These are phyloP conservation scores for Myocastor coypus DNA, from an alignment of 2,113 vertebrate genomes.

Conservation along the genomic window DNA sequence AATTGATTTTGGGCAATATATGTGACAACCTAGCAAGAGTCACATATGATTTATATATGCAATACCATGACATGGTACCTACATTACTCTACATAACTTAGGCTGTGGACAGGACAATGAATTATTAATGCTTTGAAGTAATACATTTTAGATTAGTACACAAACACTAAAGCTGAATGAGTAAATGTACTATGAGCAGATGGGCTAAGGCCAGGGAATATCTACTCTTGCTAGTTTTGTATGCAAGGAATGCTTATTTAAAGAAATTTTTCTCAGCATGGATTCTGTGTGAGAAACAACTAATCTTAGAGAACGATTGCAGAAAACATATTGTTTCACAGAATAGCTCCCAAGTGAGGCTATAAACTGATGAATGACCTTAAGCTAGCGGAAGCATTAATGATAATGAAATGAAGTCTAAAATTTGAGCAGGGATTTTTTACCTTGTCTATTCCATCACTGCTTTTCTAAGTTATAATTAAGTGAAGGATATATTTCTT, in stretches of 20 bases:
- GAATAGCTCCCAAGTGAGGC: not conserved
- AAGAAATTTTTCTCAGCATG: not conserved
- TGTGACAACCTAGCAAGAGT: not conserved
- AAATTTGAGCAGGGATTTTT: not conserved
- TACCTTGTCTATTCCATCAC: not conserved
- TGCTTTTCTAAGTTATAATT: constrained; percentile 22
- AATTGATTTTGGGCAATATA: not conserved
- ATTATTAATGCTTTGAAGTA: not conserved
- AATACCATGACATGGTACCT: not conserved
- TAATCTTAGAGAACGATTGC: not conserved
- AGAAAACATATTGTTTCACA: not conserved
- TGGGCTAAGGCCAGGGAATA: not conserved
- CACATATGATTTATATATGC: not conserved
- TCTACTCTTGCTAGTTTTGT: not conserved
- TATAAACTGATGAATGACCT: constrained; percentile 34
- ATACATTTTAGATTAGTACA: not conserved
- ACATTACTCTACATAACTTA: not conserved
- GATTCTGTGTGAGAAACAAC: not conserved
- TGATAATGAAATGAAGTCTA: constrained; percentile 24
- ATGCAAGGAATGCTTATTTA: not conserved
- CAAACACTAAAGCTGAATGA: not conserved
- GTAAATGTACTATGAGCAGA: not conserved
- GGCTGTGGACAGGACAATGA: not conserved
- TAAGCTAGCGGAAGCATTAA: not conserved
- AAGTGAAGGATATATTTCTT: constrained; percentile 6